Evolutionary conservation across 2,113 vertebrate genomes (phyloP).

Genomic region (Mandrillus leucophaeus): DNA sequence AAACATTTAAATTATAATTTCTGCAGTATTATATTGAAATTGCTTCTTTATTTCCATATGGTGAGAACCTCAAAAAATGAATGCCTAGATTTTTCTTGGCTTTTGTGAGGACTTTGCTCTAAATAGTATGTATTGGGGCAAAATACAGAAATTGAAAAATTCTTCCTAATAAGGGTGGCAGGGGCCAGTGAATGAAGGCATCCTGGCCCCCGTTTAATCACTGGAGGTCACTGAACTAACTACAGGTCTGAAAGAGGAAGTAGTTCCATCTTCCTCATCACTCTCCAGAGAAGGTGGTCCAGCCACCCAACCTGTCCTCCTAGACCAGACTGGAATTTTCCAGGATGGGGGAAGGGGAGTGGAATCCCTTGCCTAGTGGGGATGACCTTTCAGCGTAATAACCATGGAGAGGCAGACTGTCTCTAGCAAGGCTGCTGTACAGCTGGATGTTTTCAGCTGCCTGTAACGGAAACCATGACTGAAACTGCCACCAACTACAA

Average conservation of each 20-base stretch:
- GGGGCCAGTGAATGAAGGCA: background rate
- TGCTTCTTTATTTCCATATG: background rate
- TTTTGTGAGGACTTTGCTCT: background rate
- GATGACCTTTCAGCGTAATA: background rate
- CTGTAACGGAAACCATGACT: background rate
- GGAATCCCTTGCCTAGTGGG: background rate
- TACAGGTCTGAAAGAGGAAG: background rate
- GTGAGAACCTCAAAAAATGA: background rate
- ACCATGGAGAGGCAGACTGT: rapidly evolving
- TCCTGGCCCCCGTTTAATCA: background rate
- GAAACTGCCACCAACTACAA: background rate
- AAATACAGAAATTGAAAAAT: background rate
- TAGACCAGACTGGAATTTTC: background rate
- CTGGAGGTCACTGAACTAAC: background rate
- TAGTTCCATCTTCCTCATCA: background rate
- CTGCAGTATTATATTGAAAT: background rate
- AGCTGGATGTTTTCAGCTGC: background rate
- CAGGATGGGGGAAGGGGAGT: background rate
- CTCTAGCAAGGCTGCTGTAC: background rate
- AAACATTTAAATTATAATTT: background rate
- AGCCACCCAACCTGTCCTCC: background rate
- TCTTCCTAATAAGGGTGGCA: background rate
- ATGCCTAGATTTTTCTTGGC: background rate
- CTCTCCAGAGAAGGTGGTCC: background rate
- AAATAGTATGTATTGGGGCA: background rate